Evolutionary conservation across 2,113 vertebrate species (phyloP), one percentile per base, ranked within the genome.

Genomic region (Takifugu bimaculatus): DNA sequence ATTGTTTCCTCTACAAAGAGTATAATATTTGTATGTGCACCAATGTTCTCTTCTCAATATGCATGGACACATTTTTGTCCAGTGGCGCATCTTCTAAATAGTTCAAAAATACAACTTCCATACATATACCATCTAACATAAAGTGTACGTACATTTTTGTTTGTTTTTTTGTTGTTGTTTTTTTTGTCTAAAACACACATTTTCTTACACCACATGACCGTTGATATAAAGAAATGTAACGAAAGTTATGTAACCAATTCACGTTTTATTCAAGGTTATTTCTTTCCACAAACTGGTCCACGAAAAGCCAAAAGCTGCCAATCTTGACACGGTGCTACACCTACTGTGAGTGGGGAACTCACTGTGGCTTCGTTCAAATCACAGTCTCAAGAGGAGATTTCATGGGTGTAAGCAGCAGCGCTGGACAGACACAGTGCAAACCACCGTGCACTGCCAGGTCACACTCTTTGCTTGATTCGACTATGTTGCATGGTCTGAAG

Each of bases 201-300:
- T 32, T 32, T 2, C 29, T 32, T 3, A 32, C 29, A 3, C 2
- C 7, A 15, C 7, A n/a, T 13, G 42, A 5, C 9, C 3, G 48
- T 27, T 3, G 26, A 48, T 10, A 66, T 12, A 71, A 47, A 20
- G 54, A 51, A 66, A 12, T 2, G 14, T 56, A 52, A 14, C 44
- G 57, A 42, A 48, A 72, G 13, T 54, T 26, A 60, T 73, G 43
- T 67, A 39, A 57, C 10, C 2, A 44, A 71, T 73, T 73, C 51
- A 50, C 25, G 50, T 74, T 81, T 79, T 76, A 72, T 80, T 80
- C 39, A 63, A n/a, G 58, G 3, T 61, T 39, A 7, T 70, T 75
- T 83, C 68, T 78, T 79, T 70, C 63, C 64, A 82, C 70, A 81
- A 80, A 81, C 70, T 77, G 61, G 68, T 80, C 75, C 68, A 65